Base-by-base conservation (phyloP, 1,140 invertebrate species). In the Cephus cinctus region DNA sequence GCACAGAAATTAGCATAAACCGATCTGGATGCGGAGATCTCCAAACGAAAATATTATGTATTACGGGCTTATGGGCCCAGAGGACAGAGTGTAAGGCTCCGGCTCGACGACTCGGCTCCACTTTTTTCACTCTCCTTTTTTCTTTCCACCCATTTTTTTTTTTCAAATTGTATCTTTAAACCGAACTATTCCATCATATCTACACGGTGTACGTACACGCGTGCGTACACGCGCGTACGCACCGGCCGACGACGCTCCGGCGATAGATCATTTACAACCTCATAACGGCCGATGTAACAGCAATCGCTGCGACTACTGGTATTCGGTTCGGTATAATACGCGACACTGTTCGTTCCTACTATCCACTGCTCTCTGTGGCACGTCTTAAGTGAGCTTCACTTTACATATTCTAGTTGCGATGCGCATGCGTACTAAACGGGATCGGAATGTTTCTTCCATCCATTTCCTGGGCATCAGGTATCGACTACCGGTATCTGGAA, bases 1-100 rank as follows among this genome's bases (percentile, higher is more conserved):
- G 27, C 35, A 35, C 36, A 41, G 27, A 51, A 54, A 62, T 59
- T 62, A 59, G 42, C 59, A 62, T 62, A 62, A 62, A 62, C 40
- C 49, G 54, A 55, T 57, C 52, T 53, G 44, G 43, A 52, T 38
- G 41, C 47, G 30, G 42, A 49, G 56, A 61, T 43, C 53, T 50
- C 51, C 44, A 50, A 43, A 58, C 56, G 56, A 56, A 56, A 56
- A 43, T 57, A 54, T 61, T 58, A 58, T 54, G 51, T 54, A 53
- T 50, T 43, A 45, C 38, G 48, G n/a, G 30, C 48, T 50, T 45
- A 46, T 38, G 43, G 15, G 12, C 30, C 8, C n/a, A 14, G 46
- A 6, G 11, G 19, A 41, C 3, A 22, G 19, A 25, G 34, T 12
- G 34, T 18, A 18, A 15, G 34, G 34, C 34, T 36, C n/a, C 34